phyloP scores from a whole-genome alignment of 2,113 vertebrate species.

The Tylochromis polylepis region DNA sequence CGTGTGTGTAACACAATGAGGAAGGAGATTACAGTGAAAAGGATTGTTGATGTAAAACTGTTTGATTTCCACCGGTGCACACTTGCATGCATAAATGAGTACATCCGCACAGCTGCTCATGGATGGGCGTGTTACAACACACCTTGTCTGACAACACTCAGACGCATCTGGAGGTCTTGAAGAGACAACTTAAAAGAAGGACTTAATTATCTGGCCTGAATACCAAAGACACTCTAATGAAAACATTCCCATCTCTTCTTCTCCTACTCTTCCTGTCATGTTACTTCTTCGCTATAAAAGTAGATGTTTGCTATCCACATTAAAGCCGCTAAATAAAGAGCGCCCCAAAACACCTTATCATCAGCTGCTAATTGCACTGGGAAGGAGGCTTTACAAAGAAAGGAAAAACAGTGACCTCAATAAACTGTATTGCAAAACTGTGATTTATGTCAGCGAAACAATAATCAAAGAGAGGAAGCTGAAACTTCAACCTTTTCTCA shows the following conservation, averaged over 20 bases:
- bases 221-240: constrained; percentile 53
- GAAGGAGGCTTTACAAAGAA: background rate
- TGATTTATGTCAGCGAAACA: constrained; percentile 8
- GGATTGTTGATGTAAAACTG: constrained; percentile 40
- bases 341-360: constrained; percentile 5
- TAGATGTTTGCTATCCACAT: constrained; percentile 22
- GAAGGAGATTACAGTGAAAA: constrained; percentile 2
- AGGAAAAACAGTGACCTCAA: constrained; percentile 9
- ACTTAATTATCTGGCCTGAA: constrained; percentile 64
- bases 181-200: constrained; percentile 70
- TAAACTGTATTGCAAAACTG: background rate
- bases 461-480: constrained; percentile 8
- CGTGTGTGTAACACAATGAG: background rate
- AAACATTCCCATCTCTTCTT: constrained; percentile 30
- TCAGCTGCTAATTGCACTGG: constrained; percentile 28
- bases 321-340: constrained; percentile 31
- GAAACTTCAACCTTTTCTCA: background rate
- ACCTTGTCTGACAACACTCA: constrained; percentile 81
- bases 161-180: constrained; percentile 84
- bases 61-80: constrained; percentile 19
- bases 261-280: constrained; percentile 23
- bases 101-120: constrained; percentile 52
- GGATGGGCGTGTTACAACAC: constrained; percentile 72
- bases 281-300: background rate
- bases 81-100: constrained; percentile 14